Percentiles rank a stretch among this genome's conserved stretches.
Conservation (phyloP, 2,797 vertebrate genomes). For the Fratercula arctica region DNA sequence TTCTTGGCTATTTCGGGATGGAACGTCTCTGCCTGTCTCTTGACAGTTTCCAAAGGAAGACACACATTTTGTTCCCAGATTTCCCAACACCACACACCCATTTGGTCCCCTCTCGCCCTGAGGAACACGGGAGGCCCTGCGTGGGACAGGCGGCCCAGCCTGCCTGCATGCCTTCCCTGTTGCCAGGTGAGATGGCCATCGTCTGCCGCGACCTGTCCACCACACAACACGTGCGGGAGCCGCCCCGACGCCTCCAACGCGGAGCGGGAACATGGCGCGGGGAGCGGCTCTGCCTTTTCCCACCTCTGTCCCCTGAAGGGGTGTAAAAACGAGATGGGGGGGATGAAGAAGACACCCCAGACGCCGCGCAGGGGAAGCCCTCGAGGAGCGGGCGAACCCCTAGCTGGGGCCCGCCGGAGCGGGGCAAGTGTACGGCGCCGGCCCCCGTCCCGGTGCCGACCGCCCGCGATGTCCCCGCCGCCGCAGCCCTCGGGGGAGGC, state of each 20-base stretch:
- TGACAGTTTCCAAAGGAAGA: neutral
- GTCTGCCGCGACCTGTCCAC: rapidly evolving
- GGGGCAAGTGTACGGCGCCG: neutral
- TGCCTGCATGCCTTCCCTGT: neutral
- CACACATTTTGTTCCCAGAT: rapidly evolving
- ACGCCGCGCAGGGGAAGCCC: neutral
- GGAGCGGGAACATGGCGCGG: rapidly evolving
- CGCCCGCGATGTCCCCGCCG: neutral
- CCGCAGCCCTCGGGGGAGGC: neutral
- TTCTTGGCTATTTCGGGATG: neutral
- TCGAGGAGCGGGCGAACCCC: neutral
- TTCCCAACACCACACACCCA: neutral
- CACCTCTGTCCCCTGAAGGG: neutral
- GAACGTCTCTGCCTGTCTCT: neutral
- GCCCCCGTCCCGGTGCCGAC: neutral
- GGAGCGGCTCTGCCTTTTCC: neutral
- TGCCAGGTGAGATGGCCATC: rapidly evolving
- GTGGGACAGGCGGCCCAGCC: neutral
- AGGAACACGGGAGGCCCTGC: too few relatives aligned
- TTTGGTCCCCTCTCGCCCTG: rapidly evolving
- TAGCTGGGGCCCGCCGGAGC: neutral
- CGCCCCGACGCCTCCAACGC: neutral
- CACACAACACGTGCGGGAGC: rapidly evolving
- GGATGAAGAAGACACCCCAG: too few relatives aligned
- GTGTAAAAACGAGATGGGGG: rapidly evolving